Percentiles rank a stretch among this genome's conserved stretches.
Conservation (phyloP, 2,888 invertebrate genomes). For the Protophormia terraenovae region DNA sequence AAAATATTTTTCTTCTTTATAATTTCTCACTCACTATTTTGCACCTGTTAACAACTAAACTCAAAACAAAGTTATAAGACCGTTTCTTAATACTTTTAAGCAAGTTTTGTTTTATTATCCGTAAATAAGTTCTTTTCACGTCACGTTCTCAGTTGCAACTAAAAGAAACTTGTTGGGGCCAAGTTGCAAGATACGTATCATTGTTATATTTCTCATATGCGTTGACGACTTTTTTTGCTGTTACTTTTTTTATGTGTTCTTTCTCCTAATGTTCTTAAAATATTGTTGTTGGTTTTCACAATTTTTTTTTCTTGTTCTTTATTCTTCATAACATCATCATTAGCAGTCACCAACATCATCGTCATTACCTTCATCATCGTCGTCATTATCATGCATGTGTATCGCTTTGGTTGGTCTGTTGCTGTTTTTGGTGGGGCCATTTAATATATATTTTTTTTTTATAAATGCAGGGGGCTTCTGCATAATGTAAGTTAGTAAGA, state of each 20-base stretch:
- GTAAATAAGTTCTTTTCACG: constrained; percentile 56
- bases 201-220: constrained; percentile 41
- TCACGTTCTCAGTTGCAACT: constrained; percentile 66
- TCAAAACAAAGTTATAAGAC: background rate
- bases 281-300: background rate
- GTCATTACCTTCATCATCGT: constrained; percentile 18
- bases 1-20: too few species aligned
- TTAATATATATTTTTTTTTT: too few species aligned
- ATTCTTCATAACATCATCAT: constrained; percentile 46
- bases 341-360: constrained; percentile 4
- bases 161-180: constrained; percentile 59
- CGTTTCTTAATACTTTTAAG: background rate
- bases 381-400: constrained; percentile 16
- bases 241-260: constrained; percentile 22
- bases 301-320: constrained; percentile 3
- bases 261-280: constrained; percentile 44
- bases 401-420: constrained; percentile 4
- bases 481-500: background rate
- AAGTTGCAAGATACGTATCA: constrained; percentile 53
- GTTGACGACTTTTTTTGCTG: constrained; percentile 55
- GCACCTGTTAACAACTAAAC: background rate
- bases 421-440: constrained; percentile 8
- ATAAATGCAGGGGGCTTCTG: constrained; percentile 23
- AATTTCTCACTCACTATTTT: background rate
- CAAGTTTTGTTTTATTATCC: constrained; percentile 55